Conservation (phyloP, 1,140 invertebrate species). For the Drosophila nikananu region DNA sequence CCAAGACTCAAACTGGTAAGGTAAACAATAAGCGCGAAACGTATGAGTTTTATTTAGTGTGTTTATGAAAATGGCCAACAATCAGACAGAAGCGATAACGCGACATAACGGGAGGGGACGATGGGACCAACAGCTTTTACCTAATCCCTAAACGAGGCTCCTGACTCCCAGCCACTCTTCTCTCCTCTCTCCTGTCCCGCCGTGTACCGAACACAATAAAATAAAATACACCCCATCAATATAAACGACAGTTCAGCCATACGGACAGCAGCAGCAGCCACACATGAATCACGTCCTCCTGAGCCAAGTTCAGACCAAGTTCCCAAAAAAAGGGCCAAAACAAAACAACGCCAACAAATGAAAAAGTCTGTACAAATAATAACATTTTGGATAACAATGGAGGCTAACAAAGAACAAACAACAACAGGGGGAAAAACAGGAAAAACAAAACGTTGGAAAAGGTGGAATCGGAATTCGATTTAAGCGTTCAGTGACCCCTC, state of each 20-base stretch:
- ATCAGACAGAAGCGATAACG: constrained; percentile 78
- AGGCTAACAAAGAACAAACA: constrained; percentile 71
- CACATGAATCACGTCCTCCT: constrained; percentile 76
- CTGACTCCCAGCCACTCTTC: constrained; percentile 3
- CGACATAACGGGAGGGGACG: constrained; percentile 13
- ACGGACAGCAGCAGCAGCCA: constrained; percentile 30
- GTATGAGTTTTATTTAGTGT: constrained; percentile 69
- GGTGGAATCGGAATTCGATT: constrained; percentile 77
- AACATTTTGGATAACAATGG: constrained; percentile 81
- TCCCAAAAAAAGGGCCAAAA: constrained; percentile 37
- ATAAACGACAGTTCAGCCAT: constrained; percentile 68
- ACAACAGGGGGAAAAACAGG: constrained; percentile 44
- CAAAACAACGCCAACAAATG: constrained; percentile 35
- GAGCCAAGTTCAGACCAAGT: constrained; percentile 46
- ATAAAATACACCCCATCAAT: constrained; percentile 81
- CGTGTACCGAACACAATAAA: constrained; percentile 55
- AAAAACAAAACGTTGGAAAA: constrained; percentile 56
- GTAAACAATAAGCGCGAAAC: constrained; percentile 58
- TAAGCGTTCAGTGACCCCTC: constrained; percentile 71
- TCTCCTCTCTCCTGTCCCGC: constrained; percentile 28
- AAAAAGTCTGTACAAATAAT: constrained; percentile 80
- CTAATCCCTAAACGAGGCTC: constrained; percentile 24
- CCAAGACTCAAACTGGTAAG: constrained; percentile 31
- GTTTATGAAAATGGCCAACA: constrained; percentile 80
- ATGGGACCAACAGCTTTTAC: constrained; percentile 53